These are phyloP conservation scores for Ariopsis seemanni DNA, from an alignment of 2,113 vertebrate genomes.

Conservation along the genomic window DNA sequence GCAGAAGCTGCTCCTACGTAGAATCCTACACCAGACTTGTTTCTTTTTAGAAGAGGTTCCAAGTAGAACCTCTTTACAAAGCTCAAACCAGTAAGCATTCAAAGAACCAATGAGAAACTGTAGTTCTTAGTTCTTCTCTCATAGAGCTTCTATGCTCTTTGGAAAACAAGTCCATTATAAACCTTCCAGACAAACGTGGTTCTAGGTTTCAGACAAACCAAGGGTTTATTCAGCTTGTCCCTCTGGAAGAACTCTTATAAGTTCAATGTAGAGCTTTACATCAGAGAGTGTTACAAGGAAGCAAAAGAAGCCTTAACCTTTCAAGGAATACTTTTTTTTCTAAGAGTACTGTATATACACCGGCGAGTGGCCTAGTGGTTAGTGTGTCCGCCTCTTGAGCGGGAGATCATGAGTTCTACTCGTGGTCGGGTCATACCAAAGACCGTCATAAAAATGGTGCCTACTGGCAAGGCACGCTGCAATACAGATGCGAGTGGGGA, in stretches of 20 bases:
- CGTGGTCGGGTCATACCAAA: too few relatives aligned
- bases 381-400: too few relatives aligned
- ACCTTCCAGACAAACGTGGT: background rate
- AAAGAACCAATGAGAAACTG: background rate
- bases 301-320: background rate
- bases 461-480: too few relatives aligned
- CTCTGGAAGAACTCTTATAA: background rate
- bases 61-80: background rate
- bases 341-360: background rate
- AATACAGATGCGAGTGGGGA: too few relatives aligned
- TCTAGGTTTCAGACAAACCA: background rate
- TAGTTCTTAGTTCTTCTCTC: background rate
- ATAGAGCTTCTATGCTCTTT: background rate
- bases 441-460: too few relatives aligned
- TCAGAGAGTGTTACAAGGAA: background rate
- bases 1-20: background rate
- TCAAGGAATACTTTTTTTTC: background rate
- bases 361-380: too few relatives aligned
- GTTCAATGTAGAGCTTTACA: background rate
- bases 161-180: background rate
- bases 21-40: background rate
- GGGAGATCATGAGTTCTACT: too few relatives aligned
- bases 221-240: background rate
- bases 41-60: background rate
- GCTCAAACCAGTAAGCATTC: background rate